phyloP scores from a whole-genome alignment of 2,888 invertebrate species.

The Cryptophagus acutangulus region DNA sequence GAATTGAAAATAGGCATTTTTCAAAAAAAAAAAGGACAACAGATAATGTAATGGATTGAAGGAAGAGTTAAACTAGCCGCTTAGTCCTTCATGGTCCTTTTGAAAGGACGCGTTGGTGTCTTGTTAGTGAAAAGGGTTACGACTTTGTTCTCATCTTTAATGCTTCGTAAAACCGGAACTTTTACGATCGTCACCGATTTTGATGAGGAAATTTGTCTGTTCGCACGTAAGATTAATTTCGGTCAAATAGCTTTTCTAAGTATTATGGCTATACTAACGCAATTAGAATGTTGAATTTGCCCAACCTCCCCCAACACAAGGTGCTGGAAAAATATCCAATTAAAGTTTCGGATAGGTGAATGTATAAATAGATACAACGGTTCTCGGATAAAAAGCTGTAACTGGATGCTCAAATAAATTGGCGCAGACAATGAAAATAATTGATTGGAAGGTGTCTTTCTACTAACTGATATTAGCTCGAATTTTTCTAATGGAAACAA shows the following conservation, averaged over 20 bases:
- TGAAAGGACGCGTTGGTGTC: too few relatives aligned
- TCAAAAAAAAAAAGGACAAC: too few relatives aligned
- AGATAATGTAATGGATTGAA: slow-evolving; percentile 7
- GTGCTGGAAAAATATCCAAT: too few relatives aligned
- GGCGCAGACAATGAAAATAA: background rate
- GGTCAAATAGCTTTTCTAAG: slow-evolving; percentile 32
- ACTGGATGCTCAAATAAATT: slow-evolving; percentile 11
- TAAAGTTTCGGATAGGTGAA: too few relatives aligned
- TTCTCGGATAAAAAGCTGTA: too few relatives aligned
- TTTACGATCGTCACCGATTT: slow-evolving; percentile 36
- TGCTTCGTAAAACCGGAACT: slow-evolving; percentile 34
- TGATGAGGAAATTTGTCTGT: slow-evolving; percentile 36
- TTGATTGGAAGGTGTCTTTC: slow-evolving; percentile 1
- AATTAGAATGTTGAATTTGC: slow-evolving; percentile 26
- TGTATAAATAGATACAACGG: too few relatives aligned
- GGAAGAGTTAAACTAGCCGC: slow-evolving; percentile 15
- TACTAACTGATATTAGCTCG: slow-evolving; percentile 2
- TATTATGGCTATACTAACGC: slow-evolving; percentile 32
- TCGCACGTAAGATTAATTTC: slow-evolving; percentile 37
- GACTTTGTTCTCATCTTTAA: slow-evolving; percentile 37
- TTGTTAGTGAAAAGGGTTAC: slow-evolving; percentile 29
- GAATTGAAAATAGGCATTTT: too few relatives aligned
- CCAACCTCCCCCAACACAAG: too few relatives aligned
- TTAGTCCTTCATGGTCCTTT: slow-evolving; percentile 18
- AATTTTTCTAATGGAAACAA: slow-evolving; percentile 17